Evolutionary conservation across 2,113 vertebrate species (phyloP).

Genomic region (Antechinus flavipes): DNA sequence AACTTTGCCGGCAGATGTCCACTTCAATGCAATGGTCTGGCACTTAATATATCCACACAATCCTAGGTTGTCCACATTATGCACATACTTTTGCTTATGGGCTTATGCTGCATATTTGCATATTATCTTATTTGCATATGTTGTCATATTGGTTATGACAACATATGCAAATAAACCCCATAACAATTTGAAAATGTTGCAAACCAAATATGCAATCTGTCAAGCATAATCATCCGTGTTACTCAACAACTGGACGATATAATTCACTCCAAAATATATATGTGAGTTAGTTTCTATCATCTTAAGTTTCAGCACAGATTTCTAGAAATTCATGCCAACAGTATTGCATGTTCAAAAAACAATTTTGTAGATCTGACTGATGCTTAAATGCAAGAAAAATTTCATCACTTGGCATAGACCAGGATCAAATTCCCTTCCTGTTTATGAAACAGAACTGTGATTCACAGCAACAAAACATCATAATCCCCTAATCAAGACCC

Average conservation of each 20-base stretch:
- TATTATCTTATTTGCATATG: slow-evolving; percentile 68
- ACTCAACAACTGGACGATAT: slow-evolving; percentile 49
- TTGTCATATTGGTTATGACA: slow-evolving; percentile 62
- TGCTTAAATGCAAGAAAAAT: slow-evolving; percentile 36
- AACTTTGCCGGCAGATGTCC: slow-evolving; percentile 16
- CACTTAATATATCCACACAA: slow-evolving; percentile 27
- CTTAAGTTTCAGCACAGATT: slow-evolving; percentile 38
- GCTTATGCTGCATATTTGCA: slow-evolving; percentile 26
- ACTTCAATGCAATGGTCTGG: slow-evolving; percentile 21
- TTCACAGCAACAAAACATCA: slow-evolving; percentile 22
- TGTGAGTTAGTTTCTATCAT: slow-evolving; percentile 23
- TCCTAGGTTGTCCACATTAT: neutral
- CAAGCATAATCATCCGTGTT: slow-evolving; percentile 59
- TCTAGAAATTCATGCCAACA: slow-evolving; percentile 23
- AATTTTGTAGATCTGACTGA: slow-evolving; percentile 34
- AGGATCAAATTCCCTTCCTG: slow-evolving; percentile 32
- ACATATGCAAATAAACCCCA: slow-evolving; percentile 72
- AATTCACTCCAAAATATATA: slow-evolving; percentile 56
- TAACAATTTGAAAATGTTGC: slow-evolving; percentile 65
- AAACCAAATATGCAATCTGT: slow-evolving; percentile 70
- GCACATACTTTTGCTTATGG: slow-evolving; percentile 50
- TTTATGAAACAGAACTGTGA: slow-evolving; percentile 19
- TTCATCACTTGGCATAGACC: neutral
- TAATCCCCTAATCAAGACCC: slow-evolving; percentile 37
- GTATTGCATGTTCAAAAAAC: slow-evolving; percentile 53